Evolutionary conservation across 2,888 invertebrate species (phyloP), one percentile per base, ranked within the genome.

Genomic region (Meteorus colon): DNA sequence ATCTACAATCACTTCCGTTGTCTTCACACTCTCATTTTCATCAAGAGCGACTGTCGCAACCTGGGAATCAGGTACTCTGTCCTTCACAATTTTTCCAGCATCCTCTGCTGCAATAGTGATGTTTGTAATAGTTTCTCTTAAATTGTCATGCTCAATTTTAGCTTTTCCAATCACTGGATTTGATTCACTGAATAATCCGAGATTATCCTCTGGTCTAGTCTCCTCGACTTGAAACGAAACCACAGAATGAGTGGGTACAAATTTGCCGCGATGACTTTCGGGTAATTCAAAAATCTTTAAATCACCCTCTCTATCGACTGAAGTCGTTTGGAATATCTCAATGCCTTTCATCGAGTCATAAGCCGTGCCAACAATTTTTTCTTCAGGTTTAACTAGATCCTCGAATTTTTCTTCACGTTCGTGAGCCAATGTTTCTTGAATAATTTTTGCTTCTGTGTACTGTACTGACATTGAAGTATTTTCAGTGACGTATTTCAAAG

Each of bases 301-400:
- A 41, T 90, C 88, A 34, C 91, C 91, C 90, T 95, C 96, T 79
- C 91, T 92, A 89, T 96, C 95, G 48, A 92, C 91, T 0, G 90
- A 87, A 83, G 94, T 92, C 0, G 92, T 92, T 88, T 95, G 92
- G 71, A 90, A 91, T 4, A 95, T 87, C 79, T 92, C 91, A 70
- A 95, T 80, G 74, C 94, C 91, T 81, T 92, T 91, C 82, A 94
- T 92, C 1, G 93, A 91, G 80, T 92, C 91, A 75, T 93, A 90
- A 1, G 90, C 90, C 31, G 91, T 88, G n/a, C 92, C 91, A 0
- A 91, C 87, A 27, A 84, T 86, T 48, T 86, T 87, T 62, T 86
- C 80, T 75, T 90, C 89, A 1, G 90, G 90, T 79, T 86, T 84
- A 45, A 84, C 83, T 59, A 83, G 77, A 34, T 89, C 85, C 73